These are phyloP conservation scores for Nibea coibor DNA, from an alignment of 2,113 vertebrate species.

Conservation along the genomic window DNA sequence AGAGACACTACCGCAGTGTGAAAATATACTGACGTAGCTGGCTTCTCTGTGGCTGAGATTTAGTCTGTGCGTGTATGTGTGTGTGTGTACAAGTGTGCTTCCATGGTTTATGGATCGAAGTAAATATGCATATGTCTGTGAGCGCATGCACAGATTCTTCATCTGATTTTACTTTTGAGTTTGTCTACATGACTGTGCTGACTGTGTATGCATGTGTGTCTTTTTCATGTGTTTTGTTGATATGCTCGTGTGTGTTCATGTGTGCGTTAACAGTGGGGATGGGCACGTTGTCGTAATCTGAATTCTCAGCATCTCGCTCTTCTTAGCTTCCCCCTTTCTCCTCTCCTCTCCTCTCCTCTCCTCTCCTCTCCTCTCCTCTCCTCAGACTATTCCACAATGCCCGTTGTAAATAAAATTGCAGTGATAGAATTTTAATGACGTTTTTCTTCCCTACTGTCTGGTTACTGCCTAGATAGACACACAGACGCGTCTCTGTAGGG, in stretches of 20 bases:
- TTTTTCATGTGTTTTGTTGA: neutral
- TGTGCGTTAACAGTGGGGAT: constrained; percentile 37
- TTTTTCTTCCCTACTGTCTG: constrained; percentile 47
- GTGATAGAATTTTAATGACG: constrained; percentile 68
- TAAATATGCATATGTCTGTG: neutral
- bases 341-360: constrained; percentile 50
- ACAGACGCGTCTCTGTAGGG: neutral
- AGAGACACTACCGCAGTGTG: constrained; percentile 81
- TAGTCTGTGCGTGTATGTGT: constrained; percentile 49
- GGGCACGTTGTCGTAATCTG: constrained; percentile 57
- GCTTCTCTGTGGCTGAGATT: constrained; percentile 66
- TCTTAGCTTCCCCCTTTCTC: constrained; percentile 42
- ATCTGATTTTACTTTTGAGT: constrained; percentile 17
- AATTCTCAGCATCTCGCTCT: constrained; percentile 67
- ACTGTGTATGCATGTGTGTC: neutral
- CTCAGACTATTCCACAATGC: constrained; percentile 46
- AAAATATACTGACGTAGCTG: constrained; percentile 81
- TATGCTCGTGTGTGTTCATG: constrained; percentile 19
- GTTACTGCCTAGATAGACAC: constrained; percentile 43
- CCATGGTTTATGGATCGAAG: constrained; percentile 24
- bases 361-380: constrained; percentile 29
- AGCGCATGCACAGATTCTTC: neutral
- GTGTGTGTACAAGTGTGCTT: constrained; percentile 28
- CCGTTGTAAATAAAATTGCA: constrained; percentile 68
- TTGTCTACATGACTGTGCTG: constrained; percentile 9